phyloP scores from a whole-genome alignment of 2,797 vertebrate species.

The Leptatherina wallacei region DNA sequence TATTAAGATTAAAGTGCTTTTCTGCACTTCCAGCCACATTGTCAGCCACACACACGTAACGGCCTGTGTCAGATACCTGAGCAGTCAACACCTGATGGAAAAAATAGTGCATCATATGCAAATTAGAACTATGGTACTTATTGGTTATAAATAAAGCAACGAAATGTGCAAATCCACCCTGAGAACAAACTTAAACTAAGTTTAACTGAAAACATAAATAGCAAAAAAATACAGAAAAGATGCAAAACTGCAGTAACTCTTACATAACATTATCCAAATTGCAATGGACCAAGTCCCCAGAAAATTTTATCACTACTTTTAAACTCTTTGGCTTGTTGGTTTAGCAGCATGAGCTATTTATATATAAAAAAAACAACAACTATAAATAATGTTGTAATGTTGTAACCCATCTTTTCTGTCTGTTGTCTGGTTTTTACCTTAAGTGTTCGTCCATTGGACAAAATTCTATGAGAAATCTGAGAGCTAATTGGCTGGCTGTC shows the following conservation, averaged over 20 bases:
- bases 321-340: too few relatives aligned
- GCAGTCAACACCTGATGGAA: constrained; percentile 85
- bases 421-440: constrained; percentile 81
- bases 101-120: background rate
- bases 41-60: constrained; percentile 90
- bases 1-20: constrained; percentile 93
- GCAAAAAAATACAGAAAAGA: background rate
- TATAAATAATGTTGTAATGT: background rate
- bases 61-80: constrained; percentile 90
- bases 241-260: background rate
- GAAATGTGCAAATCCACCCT: background rate
- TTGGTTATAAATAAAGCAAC: background rate
- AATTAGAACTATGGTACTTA: background rate
- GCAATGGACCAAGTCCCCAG: background rate
- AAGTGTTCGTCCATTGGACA: constrained; percentile 87
- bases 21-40: constrained; percentile 92
- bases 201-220: background rate
- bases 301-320: background rate
- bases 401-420: background rate
- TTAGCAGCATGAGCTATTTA: too few relatives aligned
- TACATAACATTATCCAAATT: background rate
- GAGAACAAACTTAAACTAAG: background rate
- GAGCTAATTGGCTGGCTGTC: constrained; percentile 84
- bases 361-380: too few relatives aligned
- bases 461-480: constrained; percentile 74